These are phyloP conservation scores for Oryzias javanicus DNA, from an alignment of 2,113 vertebrate species.

Conservation along the genomic window DNA sequence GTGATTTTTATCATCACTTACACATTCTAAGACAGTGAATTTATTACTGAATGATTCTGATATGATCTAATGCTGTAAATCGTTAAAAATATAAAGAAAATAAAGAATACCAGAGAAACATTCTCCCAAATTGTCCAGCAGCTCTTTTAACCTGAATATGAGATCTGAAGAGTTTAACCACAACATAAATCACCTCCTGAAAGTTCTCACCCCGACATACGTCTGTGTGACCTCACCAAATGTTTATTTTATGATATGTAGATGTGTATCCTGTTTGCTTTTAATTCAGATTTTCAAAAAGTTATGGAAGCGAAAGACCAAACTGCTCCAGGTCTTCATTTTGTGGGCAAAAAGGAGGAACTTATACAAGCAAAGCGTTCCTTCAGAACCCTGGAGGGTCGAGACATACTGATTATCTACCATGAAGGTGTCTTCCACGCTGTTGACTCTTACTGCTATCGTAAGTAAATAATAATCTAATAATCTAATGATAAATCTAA, in stretches of 20 bases:
- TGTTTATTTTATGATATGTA: neutral
- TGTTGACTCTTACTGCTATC: conserved; percentile 90
- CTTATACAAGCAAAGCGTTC: conserved; percentile 77
- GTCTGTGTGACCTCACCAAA: neutral
- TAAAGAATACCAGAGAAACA: conserved; percentile 21
- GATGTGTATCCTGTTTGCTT: neutral
- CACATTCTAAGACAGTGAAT: neutral
- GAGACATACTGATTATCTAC: conserved; percentile 85
- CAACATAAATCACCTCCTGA: too few relatives aligned
- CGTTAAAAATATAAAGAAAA: conserved; percentile 3
- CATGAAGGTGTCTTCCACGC: conserved; percentile 84
- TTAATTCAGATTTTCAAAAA: conserved; percentile 3
- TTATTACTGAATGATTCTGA: neutral
- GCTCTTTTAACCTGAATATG: too few relatives aligned
- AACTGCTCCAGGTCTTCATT: conserved; percentile 56
- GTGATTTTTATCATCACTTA: neutral
- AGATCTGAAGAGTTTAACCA: too few relatives aligned
- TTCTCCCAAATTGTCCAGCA: too few relatives aligned
- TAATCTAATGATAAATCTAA: too few relatives aligned
- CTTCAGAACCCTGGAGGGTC: conserved; percentile 77
- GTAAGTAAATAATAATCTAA: too few relatives aligned
- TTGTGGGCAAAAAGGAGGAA: conserved; percentile 83
- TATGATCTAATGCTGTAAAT: conserved; percentile 9
- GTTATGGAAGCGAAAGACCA: conserved; percentile 49
- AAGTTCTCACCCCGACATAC: conserved; percentile 7